Conservation (phyloP, 2,113 vertebrate species). For the Pygoscelis antarcticus region DNA sequence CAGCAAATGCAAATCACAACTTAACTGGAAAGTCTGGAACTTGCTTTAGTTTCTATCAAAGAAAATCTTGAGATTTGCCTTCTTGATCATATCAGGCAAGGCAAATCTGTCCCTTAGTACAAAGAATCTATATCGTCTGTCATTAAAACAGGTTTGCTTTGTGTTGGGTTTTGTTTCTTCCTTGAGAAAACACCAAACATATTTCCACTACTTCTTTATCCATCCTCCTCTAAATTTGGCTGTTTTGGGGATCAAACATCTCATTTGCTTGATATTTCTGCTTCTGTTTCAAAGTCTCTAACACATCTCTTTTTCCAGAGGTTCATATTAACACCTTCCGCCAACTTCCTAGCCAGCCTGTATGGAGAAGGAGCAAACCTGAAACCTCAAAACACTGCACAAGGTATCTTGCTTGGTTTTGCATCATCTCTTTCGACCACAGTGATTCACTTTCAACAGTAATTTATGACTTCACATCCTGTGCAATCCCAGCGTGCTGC, state of each 20-base stretch:
- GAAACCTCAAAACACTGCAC: background rate
- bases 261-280: background rate
- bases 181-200: background rate
- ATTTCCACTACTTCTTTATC: background rate
- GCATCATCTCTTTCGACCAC: background rate
- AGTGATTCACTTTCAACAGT: background rate
- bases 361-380: constrained; percentile 15
- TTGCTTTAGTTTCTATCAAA: background rate
- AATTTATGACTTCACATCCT: background rate
- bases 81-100: background rate
- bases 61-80: background rate
- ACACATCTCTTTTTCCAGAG: constrained; percentile 70
- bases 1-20: constrained; percentile 6
- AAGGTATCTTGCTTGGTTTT: constrained; percentile 55
- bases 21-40: constrained; percentile 1
- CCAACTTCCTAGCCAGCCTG: constrained; percentile 67
- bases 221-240: background rate
- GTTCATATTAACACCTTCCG: constrained; percentile 74
- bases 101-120: background rate
- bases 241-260: background rate
- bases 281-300: background rate
- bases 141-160: background rate
- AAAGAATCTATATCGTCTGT: background rate
- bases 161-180: background rate
- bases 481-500: background rate